Evolutionary conservation across 2,888 invertebrate genomes (phyloP), one percentile per base, ranked within the genome.

Genomic region (Eilema sororculum): DNA sequence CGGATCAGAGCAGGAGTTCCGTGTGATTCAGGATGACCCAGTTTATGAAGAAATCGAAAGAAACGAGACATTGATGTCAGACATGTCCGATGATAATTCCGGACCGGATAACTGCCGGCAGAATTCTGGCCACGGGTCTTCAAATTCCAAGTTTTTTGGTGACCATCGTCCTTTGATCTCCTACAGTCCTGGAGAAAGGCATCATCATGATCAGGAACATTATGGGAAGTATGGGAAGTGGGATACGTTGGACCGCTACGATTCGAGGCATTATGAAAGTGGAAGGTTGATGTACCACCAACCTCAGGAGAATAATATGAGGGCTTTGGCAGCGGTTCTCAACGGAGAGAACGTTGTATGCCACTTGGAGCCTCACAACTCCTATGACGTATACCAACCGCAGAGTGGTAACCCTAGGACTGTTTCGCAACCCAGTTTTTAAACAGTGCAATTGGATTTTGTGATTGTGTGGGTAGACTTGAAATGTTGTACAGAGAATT

Each of bases 341-440:
- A 98, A 98, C 88, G 98, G 98, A 62, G 97, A 97, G 85, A 97
- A 98, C 74, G 98, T 98, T 72, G 97, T 98, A 71, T 98, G 98
- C 91, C 98, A 98, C 88, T 91, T 98, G 84, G 98, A 98, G 89
- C 98, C 98, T 57, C 97, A 96, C 75, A 96, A 95, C 74, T 91
- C 95, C 0, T 95, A 95, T 78, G 95, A 95, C 79, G 94, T 91
- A 0, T 95, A 95, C 82, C 94, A 93, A 75, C 93, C 94, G 2
- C 95, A 94, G 71, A 89, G 91, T 69, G 91, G 93, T 24, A 93
- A 93, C 81, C 93, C 94, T 0, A 91, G 95, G 87, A 95, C 95
- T 91, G 94, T 95, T 20, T 95, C 95, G 0, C 95, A 95, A 81
- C 95, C 95, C 86, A 95, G 95, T 90, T 95, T 95, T 87, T 95